Base-by-base conservation (phyloP, 2,888 invertebrate genomes). In the Drosophila atripex region DNA sequence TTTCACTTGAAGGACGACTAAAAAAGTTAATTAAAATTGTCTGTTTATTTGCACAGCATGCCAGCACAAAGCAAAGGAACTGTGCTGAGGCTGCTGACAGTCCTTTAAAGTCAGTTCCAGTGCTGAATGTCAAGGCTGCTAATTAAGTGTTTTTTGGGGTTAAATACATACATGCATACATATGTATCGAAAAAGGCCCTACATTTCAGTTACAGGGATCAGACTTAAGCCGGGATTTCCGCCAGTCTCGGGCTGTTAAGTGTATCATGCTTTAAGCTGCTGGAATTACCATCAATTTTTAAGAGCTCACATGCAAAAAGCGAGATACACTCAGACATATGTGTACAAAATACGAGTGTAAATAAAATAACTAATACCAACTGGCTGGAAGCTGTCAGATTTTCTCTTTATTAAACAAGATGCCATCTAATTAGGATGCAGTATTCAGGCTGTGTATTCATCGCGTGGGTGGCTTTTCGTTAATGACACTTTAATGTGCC, bases 21-120 rank as follows among this genome's bases (percentile, higher is more conserved):
- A 71, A 80, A 86, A 86, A 77, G 84, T 80, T 83, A 88, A 85
- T 88, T 85, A 88, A 85, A 85, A 88, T 80, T 88, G 76, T 78
- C 76, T 80, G 86, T 85, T 86, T 86, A 88, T 86, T 86, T 88
- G 75, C 66, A 63, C 70, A 69, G 72, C 75, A 82, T 82, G 39
- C 14, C 39, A 39, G 39, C 1, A 56, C 56, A 47, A 58, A 76
- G 76, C 58, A 65, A 71, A 70, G 64, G 39, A 39, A 68, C 49
- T 57, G 50, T 3, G 32, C 9, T 30, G 60, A 77, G 68, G 56
- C 65, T 75, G 65, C 68, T 75, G 75, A 61, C 69, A 68, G 52
- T 74, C 52, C 71, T 63, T 64, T 64, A 55, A 38, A 53, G 25
- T 32, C 43, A 63, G 23, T 35, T 11, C 16, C 61, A 30, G 65